A percentile compares a stretch with the other conserved stretches of the same genome.
Conservation (phyloP, 2,797 vertebrate genomes). For the Leuciscus waleckii region DNA sequence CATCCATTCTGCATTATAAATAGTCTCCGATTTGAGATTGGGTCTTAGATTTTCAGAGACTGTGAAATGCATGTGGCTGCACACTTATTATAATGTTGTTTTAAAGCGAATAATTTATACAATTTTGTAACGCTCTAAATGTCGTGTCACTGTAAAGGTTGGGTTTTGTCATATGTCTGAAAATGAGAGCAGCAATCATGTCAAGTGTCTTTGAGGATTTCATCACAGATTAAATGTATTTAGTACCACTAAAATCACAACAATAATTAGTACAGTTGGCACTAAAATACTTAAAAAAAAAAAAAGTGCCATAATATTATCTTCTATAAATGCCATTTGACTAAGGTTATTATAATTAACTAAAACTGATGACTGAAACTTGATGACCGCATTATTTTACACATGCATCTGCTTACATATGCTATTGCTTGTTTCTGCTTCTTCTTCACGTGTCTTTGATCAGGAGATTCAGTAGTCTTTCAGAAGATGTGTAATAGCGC, state of each 20-base stretch:
- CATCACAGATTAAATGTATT: background rate
- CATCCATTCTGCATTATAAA: background rate
- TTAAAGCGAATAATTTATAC: background rate
- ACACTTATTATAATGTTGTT: background rate
- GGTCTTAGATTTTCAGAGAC: background rate
- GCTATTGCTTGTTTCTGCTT: too few relatives aligned
- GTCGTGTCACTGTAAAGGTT: background rate
- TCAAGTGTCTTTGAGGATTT: background rate
- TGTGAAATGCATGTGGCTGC: background rate
- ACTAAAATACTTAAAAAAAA: background rate
- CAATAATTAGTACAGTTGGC: background rate
- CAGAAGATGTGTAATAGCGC: too few relatives aligned
- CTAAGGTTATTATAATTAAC: background rate
- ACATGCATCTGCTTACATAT: too few relatives aligned
- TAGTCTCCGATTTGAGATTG: background rate
- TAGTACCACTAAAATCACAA: background rate
- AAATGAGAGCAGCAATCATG: background rate
- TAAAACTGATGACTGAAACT: background rate
- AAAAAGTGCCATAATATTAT: background rate
- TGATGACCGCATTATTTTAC: too few relatives aligned
- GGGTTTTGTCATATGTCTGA: background rate
- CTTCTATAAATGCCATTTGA: background rate
- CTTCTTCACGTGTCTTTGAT: too few relatives aligned
- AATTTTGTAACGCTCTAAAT: background rate
- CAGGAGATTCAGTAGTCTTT: too few relatives aligned